Conservation (phyloP, 2,797 vertebrate species). For the Heliangelus exortis region DNA sequence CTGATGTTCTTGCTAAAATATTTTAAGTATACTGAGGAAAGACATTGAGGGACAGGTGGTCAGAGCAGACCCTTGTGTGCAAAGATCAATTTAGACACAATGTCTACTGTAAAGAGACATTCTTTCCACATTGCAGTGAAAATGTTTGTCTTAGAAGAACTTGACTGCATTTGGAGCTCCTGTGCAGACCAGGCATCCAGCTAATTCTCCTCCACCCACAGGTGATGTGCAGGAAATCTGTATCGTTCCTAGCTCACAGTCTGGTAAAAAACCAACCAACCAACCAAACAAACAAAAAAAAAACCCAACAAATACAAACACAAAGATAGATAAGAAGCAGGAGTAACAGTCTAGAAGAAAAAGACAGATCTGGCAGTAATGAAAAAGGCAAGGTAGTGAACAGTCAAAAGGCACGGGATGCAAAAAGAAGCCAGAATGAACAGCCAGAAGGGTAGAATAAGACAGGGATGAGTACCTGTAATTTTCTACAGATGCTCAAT, state of each 20-base stretch:
- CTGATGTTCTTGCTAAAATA: neutral
- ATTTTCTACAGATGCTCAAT: neutral
- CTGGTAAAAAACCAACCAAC: neutral
- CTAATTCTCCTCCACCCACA: neutral
- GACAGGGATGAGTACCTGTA: neutral
- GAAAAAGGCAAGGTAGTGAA: neutral
- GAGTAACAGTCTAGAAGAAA: neutral
- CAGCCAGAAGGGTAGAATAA: neutral
- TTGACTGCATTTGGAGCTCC: neutral
- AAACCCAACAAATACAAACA: no score
- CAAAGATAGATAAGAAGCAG: neutral
- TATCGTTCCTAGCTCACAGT: neutral
- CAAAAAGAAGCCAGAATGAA: neutral
- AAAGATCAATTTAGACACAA: neutral
- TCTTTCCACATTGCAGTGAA: neutral
- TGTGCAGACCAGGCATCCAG: neutral
- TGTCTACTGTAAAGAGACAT: neutral
- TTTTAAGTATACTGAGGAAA: neutral
- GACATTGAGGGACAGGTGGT: neutral
- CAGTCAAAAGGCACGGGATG: neutral
- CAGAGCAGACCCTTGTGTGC: neutral
- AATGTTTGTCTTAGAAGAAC: neutral
- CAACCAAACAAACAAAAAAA: neutral
- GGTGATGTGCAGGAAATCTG: neutral
- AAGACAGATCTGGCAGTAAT: neutral